A percentile compares a stretch with the other conserved stretches of the same genome.
Conservation (phyloP, 37 sponge, comb jelly and placozoan genomes). For the Cliona cf. orientalis region DNA sequence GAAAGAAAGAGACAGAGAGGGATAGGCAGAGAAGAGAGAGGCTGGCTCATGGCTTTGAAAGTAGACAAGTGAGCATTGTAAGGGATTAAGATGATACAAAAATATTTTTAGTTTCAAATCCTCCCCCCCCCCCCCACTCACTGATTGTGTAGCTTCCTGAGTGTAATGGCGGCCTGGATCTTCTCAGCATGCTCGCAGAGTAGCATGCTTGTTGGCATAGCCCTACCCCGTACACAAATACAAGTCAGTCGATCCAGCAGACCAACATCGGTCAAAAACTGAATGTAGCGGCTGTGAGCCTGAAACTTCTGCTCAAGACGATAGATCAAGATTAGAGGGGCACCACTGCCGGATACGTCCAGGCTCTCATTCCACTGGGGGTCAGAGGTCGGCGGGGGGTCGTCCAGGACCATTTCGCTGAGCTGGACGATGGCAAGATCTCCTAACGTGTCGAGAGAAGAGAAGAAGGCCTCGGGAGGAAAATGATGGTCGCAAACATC, state of each 20-base stretch:
- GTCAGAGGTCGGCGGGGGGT: constrained; percentile 66
- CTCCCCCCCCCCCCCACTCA: constrained; percentile 24
- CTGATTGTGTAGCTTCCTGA: constrained; percentile 75
- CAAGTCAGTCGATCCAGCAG: constrained; percentile 56
- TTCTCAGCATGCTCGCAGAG: constrained; percentile 88
- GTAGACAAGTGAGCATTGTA: background rate
- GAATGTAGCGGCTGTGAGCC: constrained; percentile 62
- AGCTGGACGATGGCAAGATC: constrained; percentile 62
- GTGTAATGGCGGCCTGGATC: constrained; percentile 58
- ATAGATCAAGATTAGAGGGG: constrained; percentile 66
- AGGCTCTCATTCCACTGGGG: constrained; percentile 16
- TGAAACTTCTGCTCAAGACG: constrained; percentile 81
- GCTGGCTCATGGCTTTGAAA: background rate
- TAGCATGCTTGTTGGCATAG: constrained; percentile 36
- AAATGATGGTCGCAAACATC: constrained; percentile 30
- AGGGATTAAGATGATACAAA: background rate
- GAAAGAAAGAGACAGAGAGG: background rate
- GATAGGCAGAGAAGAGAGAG: background rate
- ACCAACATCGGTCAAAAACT: constrained; percentile 67
- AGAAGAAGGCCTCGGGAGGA: constrained; percentile 23
- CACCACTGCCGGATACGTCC: background rate
- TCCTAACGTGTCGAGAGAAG: constrained; percentile 42
- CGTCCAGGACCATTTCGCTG: constrained; percentile 72
- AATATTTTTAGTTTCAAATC: background rate
- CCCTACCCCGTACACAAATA: constrained; percentile 20